Conservation (phyloP, 2,113 vertebrate genomes). For the Syngnathus typhle region DNA sequence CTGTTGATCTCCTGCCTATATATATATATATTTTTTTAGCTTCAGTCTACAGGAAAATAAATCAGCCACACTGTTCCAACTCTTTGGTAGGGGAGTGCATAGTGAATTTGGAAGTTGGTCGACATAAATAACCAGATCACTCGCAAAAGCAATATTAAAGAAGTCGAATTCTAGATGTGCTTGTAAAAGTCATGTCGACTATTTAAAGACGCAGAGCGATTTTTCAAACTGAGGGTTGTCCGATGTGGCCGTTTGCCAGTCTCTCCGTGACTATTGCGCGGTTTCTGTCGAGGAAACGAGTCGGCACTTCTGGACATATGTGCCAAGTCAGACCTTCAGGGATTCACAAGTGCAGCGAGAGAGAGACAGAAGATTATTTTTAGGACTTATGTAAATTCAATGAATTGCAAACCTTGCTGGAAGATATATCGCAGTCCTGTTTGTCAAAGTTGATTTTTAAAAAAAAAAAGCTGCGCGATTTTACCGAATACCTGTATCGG, state of each 20-base stretch:
- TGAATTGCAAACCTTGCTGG: neutral
- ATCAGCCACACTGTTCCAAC: neutral
- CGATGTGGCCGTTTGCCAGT: constrained; percentile 15
- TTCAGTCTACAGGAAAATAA: neutral
- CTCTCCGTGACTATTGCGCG: constrained; percentile 10
- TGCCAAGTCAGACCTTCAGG: constrained; percentile 10
- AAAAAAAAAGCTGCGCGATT: constrained; percentile 12
- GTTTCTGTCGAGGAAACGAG: constrained; percentile 7
- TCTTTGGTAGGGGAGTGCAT: neutral
- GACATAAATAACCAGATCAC: constrained; percentile 2
- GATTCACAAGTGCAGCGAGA: constrained; percentile 17
- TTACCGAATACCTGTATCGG: constrained; percentile 38
- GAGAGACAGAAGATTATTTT: neutral
- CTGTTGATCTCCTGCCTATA: neutral
- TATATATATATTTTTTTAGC: neutral
- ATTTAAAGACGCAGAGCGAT: neutral
- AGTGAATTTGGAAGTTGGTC: neutral
- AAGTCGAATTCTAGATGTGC: neutral
- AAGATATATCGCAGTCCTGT: neutral
- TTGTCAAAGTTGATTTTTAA: neutral
- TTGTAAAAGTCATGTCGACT: neutral
- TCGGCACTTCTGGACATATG: constrained; percentile 18
- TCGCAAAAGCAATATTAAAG: neutral
- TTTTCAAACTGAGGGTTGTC: constrained; percentile 16
- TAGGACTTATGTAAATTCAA: neutral